These are phyloP conservation scores for Pseudoatta argentina DNA, from an alignment of 1,140 invertebrate species.

Conservation along the genomic window DNA sequence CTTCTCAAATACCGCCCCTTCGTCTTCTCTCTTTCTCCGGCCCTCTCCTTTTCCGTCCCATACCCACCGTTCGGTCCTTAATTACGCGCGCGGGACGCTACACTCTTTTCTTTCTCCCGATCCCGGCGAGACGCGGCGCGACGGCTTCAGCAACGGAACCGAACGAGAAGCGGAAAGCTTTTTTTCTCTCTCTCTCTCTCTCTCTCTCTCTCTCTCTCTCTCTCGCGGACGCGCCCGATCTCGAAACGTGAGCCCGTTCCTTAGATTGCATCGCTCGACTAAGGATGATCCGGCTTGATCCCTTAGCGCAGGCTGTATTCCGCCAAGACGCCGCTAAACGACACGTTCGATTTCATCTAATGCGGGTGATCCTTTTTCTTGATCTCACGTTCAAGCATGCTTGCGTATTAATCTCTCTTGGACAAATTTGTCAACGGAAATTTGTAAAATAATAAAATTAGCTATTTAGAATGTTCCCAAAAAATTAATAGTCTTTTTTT, in stretches of 20 bases:
- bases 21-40: conserved; percentile 59
- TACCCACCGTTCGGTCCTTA: conserved; percentile 78
- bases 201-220: no score
- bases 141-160: conserved; percentile 22
- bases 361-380: conserved; percentile 17
- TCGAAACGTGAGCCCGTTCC: conserved; percentile 50
- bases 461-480: not conserved
- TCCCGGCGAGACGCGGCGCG: not conserved
- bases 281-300: conserved; percentile 62
- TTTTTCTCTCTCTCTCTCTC: conserved; percentile 3
- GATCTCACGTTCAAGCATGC: conserved; percentile 29
- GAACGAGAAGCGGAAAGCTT: not conserved
- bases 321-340: conserved; percentile 55
- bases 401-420: conserved; percentile 15
- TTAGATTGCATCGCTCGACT: conserved; percentile 60
- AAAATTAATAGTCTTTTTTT: not conserved
- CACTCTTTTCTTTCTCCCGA: conserved; percentile 64
- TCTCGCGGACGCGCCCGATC: conserved; percentile 38
- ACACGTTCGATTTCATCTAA: conserved; percentile 64
- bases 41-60: conserved; percentile 31
- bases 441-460: not conserved
- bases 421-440: not conserved
- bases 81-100: conserved; percentile 80
- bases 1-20: conserved; percentile 48
- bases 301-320: conserved; percentile 46